Percentiles rank a stretch among this genome's conserved stretches.
Evolutionary conservation across 2,797 vertebrate genomes (phyloP).

Genomic region (Silurus aristotelis): DNA sequence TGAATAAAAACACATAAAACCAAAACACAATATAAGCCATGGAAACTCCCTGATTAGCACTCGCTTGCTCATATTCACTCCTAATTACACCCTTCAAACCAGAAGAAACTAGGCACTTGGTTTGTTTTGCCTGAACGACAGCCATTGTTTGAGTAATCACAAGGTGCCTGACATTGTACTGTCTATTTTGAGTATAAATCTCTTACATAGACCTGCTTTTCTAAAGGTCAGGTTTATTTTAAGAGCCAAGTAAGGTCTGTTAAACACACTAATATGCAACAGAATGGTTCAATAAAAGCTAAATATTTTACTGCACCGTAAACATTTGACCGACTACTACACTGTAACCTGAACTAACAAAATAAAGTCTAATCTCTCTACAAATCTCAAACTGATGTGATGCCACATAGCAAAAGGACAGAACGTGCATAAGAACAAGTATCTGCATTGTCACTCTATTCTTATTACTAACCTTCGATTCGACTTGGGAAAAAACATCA

Average conservation of each 20-base stretch:
- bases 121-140: constrained; percentile 39
- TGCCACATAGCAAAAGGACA: background rate
- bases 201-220: constrained; percentile 19
- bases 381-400: background rate
- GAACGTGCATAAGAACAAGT: background rate
- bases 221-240: constrained; percentile 43
- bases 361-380: constrained; percentile 10
- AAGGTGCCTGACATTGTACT: constrained; percentile 17
- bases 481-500: background rate
- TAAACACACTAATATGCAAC: constrained; percentile 29
- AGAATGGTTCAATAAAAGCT: background rate
- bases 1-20: background rate
- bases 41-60: constrained; percentile 40
- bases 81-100: constrained; percentile 32
- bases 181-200: constrained; percentile 48
- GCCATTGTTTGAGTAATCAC: constrained; percentile 42
- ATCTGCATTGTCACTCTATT: background rate
- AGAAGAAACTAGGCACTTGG: constrained; percentile 31
- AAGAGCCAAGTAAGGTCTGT: constrained; percentile 4
- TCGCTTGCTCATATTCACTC: constrained; percentile 33
- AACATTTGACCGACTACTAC: background rate
- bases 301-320: constrained; percentile 1
- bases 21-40: constrained; percentile 1
- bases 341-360: constrained; percentile 33
- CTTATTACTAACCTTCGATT: background rate